Evolutionary conservation across 1,140 invertebrate species (phyloP).

Genomic region (Acromyrmex charruanus): DNA sequence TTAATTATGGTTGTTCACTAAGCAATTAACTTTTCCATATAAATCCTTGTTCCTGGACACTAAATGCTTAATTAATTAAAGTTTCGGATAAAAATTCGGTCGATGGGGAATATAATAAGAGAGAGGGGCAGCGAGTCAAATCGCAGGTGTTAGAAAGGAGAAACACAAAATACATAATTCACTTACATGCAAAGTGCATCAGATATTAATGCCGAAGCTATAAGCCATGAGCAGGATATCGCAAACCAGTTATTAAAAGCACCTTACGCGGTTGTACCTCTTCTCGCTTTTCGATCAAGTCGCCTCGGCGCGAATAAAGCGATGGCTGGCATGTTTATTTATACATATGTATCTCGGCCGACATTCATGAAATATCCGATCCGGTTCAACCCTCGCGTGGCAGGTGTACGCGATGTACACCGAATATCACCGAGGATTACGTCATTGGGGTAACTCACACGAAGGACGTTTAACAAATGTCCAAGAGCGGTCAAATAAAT

Average conservation of each 20-base stretch:
- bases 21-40: not conserved
- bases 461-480: conserved; percentile 37
- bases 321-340: conserved; percentile 10
- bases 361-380: conserved; percentile 32
- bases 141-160: conserved; percentile 56
- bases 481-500: conserved; percentile 42
- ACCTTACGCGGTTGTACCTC: conserved; percentile 19
- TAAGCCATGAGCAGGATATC: conserved; percentile 67
- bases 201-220: conserved; percentile 56
- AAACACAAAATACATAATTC: conserved; percentile 60
- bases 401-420: not conserved
- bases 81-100: not conserved
- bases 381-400: conserved; percentile 32
- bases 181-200: conserved; percentile 61
- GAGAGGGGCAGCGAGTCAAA: conserved; percentile 11
- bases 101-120: conserved; percentile 6
- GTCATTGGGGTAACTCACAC: conserved; percentile 16
- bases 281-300: conserved; percentile 50
- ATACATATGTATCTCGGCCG: conserved; percentile 31
- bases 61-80: conserved; percentile 25
- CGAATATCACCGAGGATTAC: conserved; percentile 31
- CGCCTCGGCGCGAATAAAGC: conserved; percentile 12
- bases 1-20: not conserved
- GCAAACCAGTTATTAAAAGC: conserved; percentile 74
- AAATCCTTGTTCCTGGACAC: not conserved